Base-by-base conservation (phyloP, 1,140 invertebrate genomes). In the Chionoecetes opilio region DNA sequence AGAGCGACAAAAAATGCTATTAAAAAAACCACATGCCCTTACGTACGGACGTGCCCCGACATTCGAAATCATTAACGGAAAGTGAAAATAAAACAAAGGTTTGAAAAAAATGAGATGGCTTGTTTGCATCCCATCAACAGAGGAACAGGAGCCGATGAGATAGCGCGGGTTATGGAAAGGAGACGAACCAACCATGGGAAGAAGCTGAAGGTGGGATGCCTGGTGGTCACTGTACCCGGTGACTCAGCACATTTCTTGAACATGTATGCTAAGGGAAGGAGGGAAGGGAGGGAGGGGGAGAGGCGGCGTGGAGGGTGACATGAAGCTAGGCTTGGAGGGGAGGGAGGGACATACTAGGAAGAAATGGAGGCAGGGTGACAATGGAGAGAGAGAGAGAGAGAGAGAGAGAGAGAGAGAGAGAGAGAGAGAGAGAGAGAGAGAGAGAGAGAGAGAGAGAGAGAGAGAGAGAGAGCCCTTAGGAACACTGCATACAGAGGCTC, bases 151-250 rank as follows among this genome's bases (percentile, higher is more conserved):
- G 46, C 11, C 21, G 2, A 53, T 53, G 2, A 11, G 9, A 17
- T 17, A 53, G 46, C 2, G 46, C 46, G 46, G 46, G 11, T 53
- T 17, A 53, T 53, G 46, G 63, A 75, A 75, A n/a, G n/a, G 63
- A 26, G 21, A n/a, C 5, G 6, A 75, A n/a, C 63, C 63, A 75
- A 75, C 21, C n/a, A n/a, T n/a, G n/a, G 14, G 14, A 26, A 26
- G 63, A 75, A n/a, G 63, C 2, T n/a, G 63, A 75, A 75, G 63
- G 63, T 75, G 63, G 63, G n/a, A 75, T 75, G n/a, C n/a, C 21
- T 75, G 63, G 63, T 75, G 63, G 63, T 75, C 63, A 75, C 63
- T 75, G 63, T 75, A 75, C 63, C 63, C 21, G 63, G n/a, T 75
- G 63, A 75, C 21, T 75, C n/a, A 75, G 63, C 63, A 21, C 26